Evolutionary conservation across 2,797 vertebrate species (phyloP).

Genomic region (Onychomys arenicola): DNA sequence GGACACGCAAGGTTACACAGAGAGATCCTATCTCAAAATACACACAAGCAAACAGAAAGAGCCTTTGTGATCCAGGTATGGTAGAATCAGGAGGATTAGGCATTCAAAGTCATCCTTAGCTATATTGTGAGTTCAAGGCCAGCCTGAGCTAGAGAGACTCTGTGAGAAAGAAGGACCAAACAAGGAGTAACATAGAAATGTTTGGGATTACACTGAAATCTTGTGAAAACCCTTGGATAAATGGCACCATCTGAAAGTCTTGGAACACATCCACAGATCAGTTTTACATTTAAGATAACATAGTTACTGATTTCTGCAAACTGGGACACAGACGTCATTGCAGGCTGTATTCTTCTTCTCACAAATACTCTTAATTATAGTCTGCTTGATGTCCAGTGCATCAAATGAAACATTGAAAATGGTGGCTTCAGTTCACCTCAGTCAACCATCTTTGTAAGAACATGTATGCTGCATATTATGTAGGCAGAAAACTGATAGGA

Average conservation of each 20-base stretch:
- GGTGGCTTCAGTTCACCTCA: neutral
- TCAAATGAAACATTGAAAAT: neutral
- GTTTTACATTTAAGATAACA: neutral
- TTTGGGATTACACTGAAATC: neutral
- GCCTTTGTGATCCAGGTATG: neutral
- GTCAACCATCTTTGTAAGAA: neutral
- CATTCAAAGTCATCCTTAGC: neutral
- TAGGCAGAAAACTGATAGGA: neutral
- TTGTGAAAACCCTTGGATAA: neutral
- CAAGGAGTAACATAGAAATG: neutral
- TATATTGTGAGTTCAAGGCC: neutral
- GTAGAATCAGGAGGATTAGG: neutral
- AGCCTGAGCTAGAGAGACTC: neutral
- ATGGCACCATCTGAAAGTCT: neutral
- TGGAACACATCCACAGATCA: neutral
- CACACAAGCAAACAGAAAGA: neutral
- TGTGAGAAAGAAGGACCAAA: neutral
- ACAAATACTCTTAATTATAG: neutral
- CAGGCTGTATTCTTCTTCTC: neutral
- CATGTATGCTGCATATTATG: neutral
- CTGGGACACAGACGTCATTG: neutral
- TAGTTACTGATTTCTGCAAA: neutral
- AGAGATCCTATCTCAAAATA: neutral
- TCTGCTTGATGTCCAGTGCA: neutral
- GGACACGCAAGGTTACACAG: neutral